Conservation (phyloP, 2,113 vertebrate species). For the Syngnathoides biaculeatus region DNA sequence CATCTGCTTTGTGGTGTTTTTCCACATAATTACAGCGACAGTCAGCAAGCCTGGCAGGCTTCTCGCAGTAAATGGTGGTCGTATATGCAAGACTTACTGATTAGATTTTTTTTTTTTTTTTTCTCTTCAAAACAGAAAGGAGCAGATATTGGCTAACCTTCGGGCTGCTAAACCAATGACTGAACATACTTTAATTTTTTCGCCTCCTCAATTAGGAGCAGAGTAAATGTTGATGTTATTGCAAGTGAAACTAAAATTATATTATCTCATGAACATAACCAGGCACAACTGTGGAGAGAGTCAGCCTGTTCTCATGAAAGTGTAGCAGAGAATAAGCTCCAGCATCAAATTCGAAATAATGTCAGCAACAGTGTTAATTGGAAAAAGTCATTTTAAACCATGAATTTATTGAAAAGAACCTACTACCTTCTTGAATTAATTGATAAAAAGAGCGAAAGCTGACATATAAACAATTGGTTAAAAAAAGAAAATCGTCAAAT, state of each 20-base stretch:
- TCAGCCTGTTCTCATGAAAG: neutral
- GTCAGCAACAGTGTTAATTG: neutral
- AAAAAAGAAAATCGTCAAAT: too few relatives aligned
- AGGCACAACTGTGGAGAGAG: neutral
- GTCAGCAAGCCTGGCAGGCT: conserved; percentile 51
- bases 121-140: conserved; percentile 16
- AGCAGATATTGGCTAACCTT: conserved; percentile 42
- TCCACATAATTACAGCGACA: conserved; percentile 54
- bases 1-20: conserved; percentile 42
- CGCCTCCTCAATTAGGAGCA: conserved; percentile 55
- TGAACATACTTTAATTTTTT: conserved; percentile 5
- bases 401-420: neutral
- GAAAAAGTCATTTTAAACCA: neutral
- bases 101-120: conserved; percentile 45
- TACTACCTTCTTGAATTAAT: neutral
- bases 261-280: neutral
- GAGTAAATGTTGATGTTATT: conserved; percentile 52
- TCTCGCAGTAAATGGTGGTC: conserved; percentile 43
- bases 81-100: conserved; percentile 50
- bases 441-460: neutral
- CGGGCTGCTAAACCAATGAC: conserved; percentile 42
- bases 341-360: neutral
- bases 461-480: neutral
- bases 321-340: neutral
- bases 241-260: conserved; percentile 8